Percentiles rank a stretch among this genome's conserved stretches.
Conservation (phyloP, 2,113 vertebrate species). For the Phodopus roborovskii region DNA sequence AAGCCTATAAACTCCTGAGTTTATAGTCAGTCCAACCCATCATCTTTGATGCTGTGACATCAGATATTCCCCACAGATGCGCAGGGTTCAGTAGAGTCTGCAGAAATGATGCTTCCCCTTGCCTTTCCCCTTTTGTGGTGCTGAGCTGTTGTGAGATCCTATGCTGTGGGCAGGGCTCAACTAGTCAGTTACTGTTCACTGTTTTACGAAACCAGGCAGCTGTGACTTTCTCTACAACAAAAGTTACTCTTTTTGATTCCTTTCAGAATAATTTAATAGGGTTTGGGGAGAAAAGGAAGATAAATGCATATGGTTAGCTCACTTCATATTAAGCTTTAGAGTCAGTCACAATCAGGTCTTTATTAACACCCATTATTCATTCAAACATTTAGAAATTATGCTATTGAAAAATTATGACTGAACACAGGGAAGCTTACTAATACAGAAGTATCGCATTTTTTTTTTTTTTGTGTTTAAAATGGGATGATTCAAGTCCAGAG, state of each 20-base stretch:
- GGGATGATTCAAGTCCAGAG: background rate
- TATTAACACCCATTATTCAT: background rate
- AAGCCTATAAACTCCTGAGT: background rate
- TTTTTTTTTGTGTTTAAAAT: background rate
- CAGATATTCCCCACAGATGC: background rate
- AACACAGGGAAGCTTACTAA: background rate
- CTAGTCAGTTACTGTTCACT: background rate
- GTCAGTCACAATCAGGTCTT: background rate
- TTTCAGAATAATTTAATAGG: background rate
- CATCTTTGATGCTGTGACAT: background rate
- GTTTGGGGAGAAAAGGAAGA: background rate
- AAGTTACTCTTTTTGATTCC: background rate
- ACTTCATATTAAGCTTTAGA: background rate
- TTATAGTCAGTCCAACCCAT: background rate
- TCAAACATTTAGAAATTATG: background rate
- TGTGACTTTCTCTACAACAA: background rate
- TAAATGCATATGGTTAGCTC: background rate
- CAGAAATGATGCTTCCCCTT: background rate
- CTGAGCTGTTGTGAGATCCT: background rate
- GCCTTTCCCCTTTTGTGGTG: background rate
- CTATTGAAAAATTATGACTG: background rate
- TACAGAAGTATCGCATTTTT: background rate
- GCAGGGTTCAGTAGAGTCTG: background rate
- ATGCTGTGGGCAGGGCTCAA: background rate
- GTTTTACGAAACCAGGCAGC: background rate